A percentile compares a stretch with the other conserved stretches of the same genome.
Evolutionary conservation across 1,140 invertebrate species (phyloP).

Genomic region (Dufourea novaeangliae): DNA sequence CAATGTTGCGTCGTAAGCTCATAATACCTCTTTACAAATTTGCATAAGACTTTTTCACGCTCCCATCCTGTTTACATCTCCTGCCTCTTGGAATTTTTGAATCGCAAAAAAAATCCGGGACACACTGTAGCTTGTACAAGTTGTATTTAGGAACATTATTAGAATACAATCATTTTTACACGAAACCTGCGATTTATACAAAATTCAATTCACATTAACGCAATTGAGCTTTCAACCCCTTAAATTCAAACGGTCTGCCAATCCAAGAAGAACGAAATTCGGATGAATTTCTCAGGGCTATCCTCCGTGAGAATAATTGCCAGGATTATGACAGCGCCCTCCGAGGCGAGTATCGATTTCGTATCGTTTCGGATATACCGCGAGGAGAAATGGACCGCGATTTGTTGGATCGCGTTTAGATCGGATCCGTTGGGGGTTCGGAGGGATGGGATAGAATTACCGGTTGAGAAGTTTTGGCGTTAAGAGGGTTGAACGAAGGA

Average conservation of each 20-base stretch:
- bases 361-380: conserved; percentile 21
- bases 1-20: conserved; percentile 4
- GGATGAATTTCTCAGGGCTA: not conserved
- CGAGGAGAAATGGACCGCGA: conserved; percentile 38
- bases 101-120: not conserved
- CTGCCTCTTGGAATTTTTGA: conserved; percentile 2
- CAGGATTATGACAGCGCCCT: conserved; percentile 1
- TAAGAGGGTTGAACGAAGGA: conserved; percentile 32
- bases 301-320: not conserved
- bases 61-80: conserved; percentile 24
- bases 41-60: conserved; percentile 50
- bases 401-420: conserved; percentile 57
- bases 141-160: too few species aligned
- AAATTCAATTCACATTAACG: too few species aligned
- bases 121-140: not conserved
- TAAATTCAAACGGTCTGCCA: too few species aligned
- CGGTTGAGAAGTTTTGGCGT: conserved; percentile 17
- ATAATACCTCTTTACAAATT: conserved; percentile 57
- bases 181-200: too few species aligned
- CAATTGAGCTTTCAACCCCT: too few species aligned
- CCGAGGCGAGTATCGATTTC: not conserved
- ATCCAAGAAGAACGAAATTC: too few species aligned
- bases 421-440: conserved; percentile 25
- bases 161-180: too few species aligned
- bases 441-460: conserved; percentile 10